Evolutionary conservation across 2,113 vertebrate genomes (phyloP), one percentile per base, ranked within the genome.

Genomic region (Garra rufa): DNA sequence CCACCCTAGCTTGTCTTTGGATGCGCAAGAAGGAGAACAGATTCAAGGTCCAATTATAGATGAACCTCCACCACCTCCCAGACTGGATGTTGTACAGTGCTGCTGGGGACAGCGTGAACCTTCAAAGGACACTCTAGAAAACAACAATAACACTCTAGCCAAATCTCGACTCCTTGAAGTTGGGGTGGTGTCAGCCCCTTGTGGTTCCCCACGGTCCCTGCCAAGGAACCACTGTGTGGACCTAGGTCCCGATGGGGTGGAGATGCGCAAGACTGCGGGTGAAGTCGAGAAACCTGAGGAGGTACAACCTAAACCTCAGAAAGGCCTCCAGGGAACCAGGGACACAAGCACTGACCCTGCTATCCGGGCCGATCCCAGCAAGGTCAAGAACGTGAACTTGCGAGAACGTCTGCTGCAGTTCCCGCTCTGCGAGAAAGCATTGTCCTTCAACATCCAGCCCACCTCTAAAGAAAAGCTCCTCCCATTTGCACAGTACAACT

Each of bases 401-500:
- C 89, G 93, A 0, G 93, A 95, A 26, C 91, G 94, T 50, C 91
- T 95, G 30, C 91, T 95, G 41, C 94, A 95, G 92, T 93, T 95
- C 81, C 94, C 94, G 0, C 91, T 95, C 82, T 95, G 94, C 3
- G 94, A 95, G 90, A 95, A 95, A 86, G 94, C 94, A 6, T 91
- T 95, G 84, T 92, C 94, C 81, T 92, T 95, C 82, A 95, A 95
- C 91, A 91, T 95, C 9, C 94, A 94, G 4, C 87, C 94, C 19
- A 90, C 93, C 87, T 93, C 96, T 89, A 96, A 96, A 88, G 94
- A 95, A 87, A 95, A 94, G 86, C 95, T 97, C 46, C 92, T 97
- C 21, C 95, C 96, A 0, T 90, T 97, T 86, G 94, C 95, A 14
- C 96, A 97, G 93, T 97, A 96, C 91, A 97, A 97, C 94, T 97